A percentile compares a stretch with the other conserved stretches of the same genome.
Evolutionary conservation across 1,140 invertebrate genomes (phyloP).

Genomic region (Conus ventricosus): DNA sequence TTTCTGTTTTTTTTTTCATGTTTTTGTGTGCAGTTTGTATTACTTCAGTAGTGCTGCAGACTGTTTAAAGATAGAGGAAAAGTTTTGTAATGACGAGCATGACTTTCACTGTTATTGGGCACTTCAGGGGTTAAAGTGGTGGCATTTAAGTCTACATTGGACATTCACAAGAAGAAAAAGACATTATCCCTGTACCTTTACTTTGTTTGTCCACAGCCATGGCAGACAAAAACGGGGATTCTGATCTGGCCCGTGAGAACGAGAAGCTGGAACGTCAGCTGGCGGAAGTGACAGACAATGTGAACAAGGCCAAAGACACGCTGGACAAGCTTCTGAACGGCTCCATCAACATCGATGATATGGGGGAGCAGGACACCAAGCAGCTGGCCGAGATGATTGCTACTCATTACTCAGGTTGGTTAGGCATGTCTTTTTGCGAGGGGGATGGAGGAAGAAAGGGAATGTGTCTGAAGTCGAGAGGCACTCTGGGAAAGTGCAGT

Average conservation of each 20-base stretch:
- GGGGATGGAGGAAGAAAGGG: slow-evolving; percentile 39
- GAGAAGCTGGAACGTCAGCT: slow-evolving; percentile 62
- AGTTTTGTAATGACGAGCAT: too few relatives aligned
- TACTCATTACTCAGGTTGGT: background rate
- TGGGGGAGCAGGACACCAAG: slow-evolving; percentile 53
- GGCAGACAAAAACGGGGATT: slow-evolving; percentile 62
- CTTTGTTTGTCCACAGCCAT: slow-evolving; percentile 29
- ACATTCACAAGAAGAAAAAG: too few relatives aligned
- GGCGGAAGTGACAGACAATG: slow-evolving; percentile 55
- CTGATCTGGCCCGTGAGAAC: slow-evolving; percentile 54
- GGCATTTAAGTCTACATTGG: too few relatives aligned
- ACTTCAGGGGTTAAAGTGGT: too few relatives aligned
- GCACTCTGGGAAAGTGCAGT: slow-evolving; percentile 34
- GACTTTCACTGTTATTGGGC: too few relatives aligned
- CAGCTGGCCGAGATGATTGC: slow-evolving; percentile 39
- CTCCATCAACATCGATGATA: slow-evolving; percentile 42
- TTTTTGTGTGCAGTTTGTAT: too few relatives aligned
- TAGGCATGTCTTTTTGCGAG: background rate
- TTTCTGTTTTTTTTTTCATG: too few relatives aligned
- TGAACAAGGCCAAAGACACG: slow-evolving; percentile 55
- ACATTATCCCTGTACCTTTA: too few relatives aligned
- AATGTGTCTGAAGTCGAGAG: slow-evolving; percentile 46
- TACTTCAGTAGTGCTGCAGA: too few relatives aligned
- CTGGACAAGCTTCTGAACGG: slow-evolving; percentile 60
- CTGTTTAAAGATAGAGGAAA: too few relatives aligned